A percentile compares a stretch with the other conserved stretches of the same genome.
Evolutionary conservation across 2,797 vertebrate species (phyloP).

Genomic region (Sarcophilus harrisii): DNA sequence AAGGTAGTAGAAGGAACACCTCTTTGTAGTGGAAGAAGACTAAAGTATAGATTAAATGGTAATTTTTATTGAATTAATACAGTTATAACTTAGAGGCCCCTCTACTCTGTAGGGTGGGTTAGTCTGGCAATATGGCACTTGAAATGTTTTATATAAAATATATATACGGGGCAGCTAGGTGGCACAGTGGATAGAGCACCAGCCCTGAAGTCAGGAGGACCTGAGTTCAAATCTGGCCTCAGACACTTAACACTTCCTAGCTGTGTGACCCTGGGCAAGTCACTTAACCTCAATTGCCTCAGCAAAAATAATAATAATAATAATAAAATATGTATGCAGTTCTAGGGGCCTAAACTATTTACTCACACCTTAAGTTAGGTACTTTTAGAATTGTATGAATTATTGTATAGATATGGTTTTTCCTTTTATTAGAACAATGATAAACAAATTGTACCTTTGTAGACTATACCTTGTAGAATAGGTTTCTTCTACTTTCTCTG

Average conservation of each 20-base stretch:
- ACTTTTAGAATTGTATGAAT: neutral
- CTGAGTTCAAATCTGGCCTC: too few relatives aligned
- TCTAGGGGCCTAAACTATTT: slow-evolving; percentile 12
- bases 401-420: neutral
- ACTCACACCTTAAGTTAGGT: neutral
- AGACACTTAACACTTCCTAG: too few relatives aligned
- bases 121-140: neutral
- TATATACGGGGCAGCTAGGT: too few relatives aligned
- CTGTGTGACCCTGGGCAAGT: too few relatives aligned
- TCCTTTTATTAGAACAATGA: neutral
- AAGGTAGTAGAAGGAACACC: slow-evolving; percentile 94
- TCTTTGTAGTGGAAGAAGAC: slow-evolving; percentile 88
- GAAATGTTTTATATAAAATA: neutral
- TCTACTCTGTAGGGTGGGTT: neutral
- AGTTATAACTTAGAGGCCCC: neutral
- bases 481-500: neutral
- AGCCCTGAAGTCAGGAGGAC: too few relatives aligned
- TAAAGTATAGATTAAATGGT: slow-evolving; percentile 97
- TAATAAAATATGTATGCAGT: neutral
- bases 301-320: too few relatives aligned
- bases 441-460: neutral
- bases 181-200: too few relatives aligned
- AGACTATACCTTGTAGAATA: neutral
- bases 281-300: too few relatives aligned
- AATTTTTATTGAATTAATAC: slow-evolving; percentile 68